Evolutionary conservation across 23 tunicate species (phyloP), one percentile per base, ranked within the genome.

Genomic region (Corella eumyota): DNA sequence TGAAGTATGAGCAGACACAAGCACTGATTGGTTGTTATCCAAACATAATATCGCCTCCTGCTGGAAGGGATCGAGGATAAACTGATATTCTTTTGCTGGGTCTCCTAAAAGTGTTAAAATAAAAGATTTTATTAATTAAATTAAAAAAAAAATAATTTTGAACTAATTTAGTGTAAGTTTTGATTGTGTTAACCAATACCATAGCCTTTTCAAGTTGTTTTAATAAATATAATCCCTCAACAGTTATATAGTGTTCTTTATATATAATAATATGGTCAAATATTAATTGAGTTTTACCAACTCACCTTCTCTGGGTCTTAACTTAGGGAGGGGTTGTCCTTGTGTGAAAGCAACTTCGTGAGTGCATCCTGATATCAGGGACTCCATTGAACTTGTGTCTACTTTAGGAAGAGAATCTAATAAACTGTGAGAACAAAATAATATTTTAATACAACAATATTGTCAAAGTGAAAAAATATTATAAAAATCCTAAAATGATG

Each of bases 1-100:
- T 4, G 97, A 88, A 22, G 97, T 88, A 50, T 88, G 97, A 37
- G 97, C 97, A 20, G 97, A 88, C 3, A 88, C 90, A 33, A 88
- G 69, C 20, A 88, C 97, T 0, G 97, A 88, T 48, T 88, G 97
- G 31, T 88, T 75, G 64, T 79, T 88, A 54, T 88, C 97, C 17
- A 88, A 68, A 45, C 97, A 88, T 19, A 73, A 53, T 11, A 88
- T 22, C 3, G 97, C 73, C 56, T 79, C 90, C 61, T 88, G 90
- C 47, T 88, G 97, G 33, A 88, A 88, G 5, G 97, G 90, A 88
- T 88, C 97, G 27, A 88, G 77, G 48, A 73, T 88, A 34, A 88
- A 88, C 48, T 88, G 79, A 73, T 88, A 88, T 47, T 88, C 81
- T 60, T 79, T 88, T 6, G 97, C 97, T 23, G 72, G 83, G 34